These are phyloP conservation scores for Coelogynopora nodosa DNA, from an alignment of 2,888 invertebrate genomes.

Conservation along the genomic window DNA sequence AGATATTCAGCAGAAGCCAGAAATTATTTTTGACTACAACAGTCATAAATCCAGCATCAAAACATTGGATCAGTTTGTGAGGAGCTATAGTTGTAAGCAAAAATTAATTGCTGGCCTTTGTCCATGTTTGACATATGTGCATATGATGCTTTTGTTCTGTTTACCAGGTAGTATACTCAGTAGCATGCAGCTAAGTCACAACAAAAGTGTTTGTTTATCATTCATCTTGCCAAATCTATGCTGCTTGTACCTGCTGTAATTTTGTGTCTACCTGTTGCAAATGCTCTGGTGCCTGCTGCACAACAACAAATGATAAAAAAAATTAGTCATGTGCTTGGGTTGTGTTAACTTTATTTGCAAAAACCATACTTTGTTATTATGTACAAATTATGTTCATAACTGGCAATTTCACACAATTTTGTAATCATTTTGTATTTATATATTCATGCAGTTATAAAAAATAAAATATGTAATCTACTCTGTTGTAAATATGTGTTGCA, in stretches of 20 bases:
- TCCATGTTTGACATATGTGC: neutral
- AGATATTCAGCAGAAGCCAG: neutral
- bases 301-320: neutral
- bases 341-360: neutral
- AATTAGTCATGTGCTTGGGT: neutral
- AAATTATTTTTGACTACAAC: neutral
- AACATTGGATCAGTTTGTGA: neutral
- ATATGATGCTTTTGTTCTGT: neutral
- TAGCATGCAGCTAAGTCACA: neutral
- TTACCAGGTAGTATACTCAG: neutral
- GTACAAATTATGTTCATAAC: neutral
- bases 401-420: neutral
- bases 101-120: no score
- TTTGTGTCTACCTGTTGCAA: neutral
- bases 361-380: neutral
- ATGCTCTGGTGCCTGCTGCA: neutral
- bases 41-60: neutral
- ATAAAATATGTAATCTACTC: neutral
- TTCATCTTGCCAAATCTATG: neutral
- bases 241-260: neutral
- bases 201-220: neutral
- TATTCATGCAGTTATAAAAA: neutral
- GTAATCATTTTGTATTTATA: no score
- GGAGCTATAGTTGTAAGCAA: no score
- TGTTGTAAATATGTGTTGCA: neutral